These are phyloP conservation scores for Carterocephalus palaemon DNA, from an alignment of 2,888 invertebrate genomes.

Conservation along the genomic window DNA sequence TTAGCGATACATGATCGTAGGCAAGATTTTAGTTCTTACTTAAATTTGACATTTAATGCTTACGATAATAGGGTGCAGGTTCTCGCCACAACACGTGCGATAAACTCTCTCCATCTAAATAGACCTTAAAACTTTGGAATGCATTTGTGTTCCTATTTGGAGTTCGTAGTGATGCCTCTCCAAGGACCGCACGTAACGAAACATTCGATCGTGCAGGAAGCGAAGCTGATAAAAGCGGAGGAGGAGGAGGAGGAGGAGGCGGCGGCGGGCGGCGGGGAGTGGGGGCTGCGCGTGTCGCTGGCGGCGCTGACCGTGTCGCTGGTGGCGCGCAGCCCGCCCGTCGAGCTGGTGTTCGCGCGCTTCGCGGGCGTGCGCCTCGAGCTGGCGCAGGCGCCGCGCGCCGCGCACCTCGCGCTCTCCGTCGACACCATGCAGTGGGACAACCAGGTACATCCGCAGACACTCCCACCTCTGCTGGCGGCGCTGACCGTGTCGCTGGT, in stretches of 20 bases:
- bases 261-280: conserved; percentile 58
- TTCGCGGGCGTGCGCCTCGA: conserved; percentile 82
- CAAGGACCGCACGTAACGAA: no score
- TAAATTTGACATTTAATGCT: no score
- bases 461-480: no score
- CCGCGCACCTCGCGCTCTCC: conserved; percentile 82
- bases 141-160: no score
- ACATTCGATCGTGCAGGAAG: conserved; percentile 38
- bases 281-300: conserved; percentile 81
- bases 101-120: no score
- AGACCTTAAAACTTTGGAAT: no score
- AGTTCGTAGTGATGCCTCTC: no score
- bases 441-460: conserved; percentile 87
- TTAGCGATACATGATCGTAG: no score
- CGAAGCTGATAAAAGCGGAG: conserved; percentile 51
- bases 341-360: conserved; percentile 88
- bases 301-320: conserved; percentile 87
- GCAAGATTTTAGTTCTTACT: no score
- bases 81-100: no score
- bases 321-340: conserved; percentile 85
- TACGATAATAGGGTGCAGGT: no score
- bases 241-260: conserved; percentile 40
- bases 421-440: conserved; percentile 92
- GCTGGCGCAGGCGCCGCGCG: conserved; percentile 70
- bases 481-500: conserved; percentile 89